Conservation (phyloP, 1,140 invertebrate species). For the Mylabris phalerata region DNA sequence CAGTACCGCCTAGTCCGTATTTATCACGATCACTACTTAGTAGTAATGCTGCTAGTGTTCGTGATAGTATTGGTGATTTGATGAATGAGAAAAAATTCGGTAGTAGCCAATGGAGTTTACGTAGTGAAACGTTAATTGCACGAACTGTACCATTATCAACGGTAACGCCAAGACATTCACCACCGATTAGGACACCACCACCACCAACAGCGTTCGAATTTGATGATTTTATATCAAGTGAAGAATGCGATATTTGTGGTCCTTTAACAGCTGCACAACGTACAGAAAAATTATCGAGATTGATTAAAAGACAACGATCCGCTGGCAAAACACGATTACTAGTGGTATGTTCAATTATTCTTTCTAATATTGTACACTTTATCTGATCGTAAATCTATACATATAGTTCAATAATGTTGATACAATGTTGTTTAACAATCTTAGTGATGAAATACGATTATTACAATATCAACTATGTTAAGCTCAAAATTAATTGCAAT, state of each 20-base stretch:
- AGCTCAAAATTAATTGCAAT: no score
- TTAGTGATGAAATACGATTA: no score
- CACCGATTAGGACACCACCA: slow-evolving; percentile 8
- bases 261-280: slow-evolving; percentile 56
- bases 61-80: slow-evolving; percentile 65
- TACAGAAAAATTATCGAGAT: slow-evolving; percentile 56
- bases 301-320: slow-evolving; percentile 48
- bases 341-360: neutral
- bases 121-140: slow-evolving; percentile 59
- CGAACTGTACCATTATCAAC: slow-evolving; percentile 64
- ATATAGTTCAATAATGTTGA: no score
- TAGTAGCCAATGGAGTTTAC: slow-evolving; percentile 58
- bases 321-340: slow-evolving; percentile 1
- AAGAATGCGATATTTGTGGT: slow-evolving; percentile 15
- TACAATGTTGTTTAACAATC: no score
- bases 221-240: slow-evolving; percentile 10
- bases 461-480: no score
- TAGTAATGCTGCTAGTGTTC: slow-evolving; percentile 43
- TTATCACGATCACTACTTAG: slow-evolving; percentile 45
- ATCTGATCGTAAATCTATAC: no score
- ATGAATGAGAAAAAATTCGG: slow-evolving; percentile 70
- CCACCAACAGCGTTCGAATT: neutral
- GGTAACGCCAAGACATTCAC: slow-evolving; percentile 50
- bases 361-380: no score
- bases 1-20: slow-evolving; percentile 49